Evolutionary conservation across 2,113 vertebrate genomes (phyloP).

Genomic region (Hippocampus abdominalis): DNA sequence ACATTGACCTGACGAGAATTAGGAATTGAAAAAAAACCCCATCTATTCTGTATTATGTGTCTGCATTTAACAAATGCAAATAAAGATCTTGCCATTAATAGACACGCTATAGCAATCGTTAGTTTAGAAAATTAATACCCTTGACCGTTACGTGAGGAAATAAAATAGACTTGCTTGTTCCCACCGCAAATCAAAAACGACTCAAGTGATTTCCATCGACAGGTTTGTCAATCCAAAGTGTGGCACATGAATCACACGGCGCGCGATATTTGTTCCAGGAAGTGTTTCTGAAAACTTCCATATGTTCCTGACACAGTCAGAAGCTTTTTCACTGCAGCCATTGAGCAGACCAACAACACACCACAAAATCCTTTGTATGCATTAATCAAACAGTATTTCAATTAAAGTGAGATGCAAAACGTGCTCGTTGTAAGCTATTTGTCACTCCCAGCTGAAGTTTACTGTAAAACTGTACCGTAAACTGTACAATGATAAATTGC

Average conservation of each 20-base stretch:
- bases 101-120: neutral
- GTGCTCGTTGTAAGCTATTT: too few species aligned
- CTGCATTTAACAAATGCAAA: too few species aligned
- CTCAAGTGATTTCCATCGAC: neutral
- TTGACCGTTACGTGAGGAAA: neutral
- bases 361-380: slow-evolving; percentile 24
- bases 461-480: too few species aligned
- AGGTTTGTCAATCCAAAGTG: neutral
- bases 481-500: too few species aligned
- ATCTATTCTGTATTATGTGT: too few species aligned
- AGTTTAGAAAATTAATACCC: neutral
- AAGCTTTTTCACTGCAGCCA: slow-evolving; percentile 20
- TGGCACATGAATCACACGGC: neutral
- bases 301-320: slow-evolving; percentile 1
- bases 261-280: neutral
- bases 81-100: neutral
- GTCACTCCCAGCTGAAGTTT: too few species aligned
- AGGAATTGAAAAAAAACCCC: too few species aligned
- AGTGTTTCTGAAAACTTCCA: neutral
- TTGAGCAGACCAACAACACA: slow-evolving; percentile 33
- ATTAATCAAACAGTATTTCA: slow-evolving; percentile 6
- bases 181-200: neutral
- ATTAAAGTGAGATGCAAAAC: slow-evolving; percentile 1
- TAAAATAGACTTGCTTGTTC: neutral
- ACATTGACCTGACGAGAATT: too few species aligned